Conservation (phyloP, 64 coral and sea anemone species). For the Dendronephthya gigantea region DNA sequence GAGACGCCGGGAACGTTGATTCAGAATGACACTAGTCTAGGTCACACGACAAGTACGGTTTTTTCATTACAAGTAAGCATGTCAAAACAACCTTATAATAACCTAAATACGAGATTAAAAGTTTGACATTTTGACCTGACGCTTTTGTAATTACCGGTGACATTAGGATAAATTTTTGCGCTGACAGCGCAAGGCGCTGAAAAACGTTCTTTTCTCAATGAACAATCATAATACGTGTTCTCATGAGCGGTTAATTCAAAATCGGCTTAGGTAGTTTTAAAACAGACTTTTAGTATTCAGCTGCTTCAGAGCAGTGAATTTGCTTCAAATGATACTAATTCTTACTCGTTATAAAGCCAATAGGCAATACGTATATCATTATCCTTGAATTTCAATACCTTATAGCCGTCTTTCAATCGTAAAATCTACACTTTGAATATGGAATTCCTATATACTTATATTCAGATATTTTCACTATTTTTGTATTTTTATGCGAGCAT, state of each 20-base stretch:
- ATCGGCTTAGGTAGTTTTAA: neutral
- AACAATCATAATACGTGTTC: neutral
- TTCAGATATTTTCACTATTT: too few species aligned
- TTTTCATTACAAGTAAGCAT: too few species aligned
- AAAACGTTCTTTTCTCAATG: neutral
- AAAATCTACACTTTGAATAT: too few species aligned
- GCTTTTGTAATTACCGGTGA: neutral
- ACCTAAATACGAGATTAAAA: neutral
- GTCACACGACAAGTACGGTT: too few species aligned
- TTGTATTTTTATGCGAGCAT: too few species aligned
- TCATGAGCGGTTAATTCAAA: neutral
- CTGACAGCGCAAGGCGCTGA: neutral
- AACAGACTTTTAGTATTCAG: neutral
- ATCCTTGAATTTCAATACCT: too few species aligned
- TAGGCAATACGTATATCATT: too few species aligned
- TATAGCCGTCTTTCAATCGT: too few species aligned
- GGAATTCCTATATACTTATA: too few species aligned
- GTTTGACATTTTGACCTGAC: neutral
- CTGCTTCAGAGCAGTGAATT: neutral
- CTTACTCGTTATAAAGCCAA: neutral
- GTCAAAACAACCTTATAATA: too few species aligned
- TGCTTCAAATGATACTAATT: neutral
- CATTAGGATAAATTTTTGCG: neutral
- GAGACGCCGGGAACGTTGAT: too few species aligned
- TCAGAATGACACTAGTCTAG: neutral